Conservation (phyloP, 1,140 invertebrate genomes). For the Euwallacea fornicatus region DNA sequence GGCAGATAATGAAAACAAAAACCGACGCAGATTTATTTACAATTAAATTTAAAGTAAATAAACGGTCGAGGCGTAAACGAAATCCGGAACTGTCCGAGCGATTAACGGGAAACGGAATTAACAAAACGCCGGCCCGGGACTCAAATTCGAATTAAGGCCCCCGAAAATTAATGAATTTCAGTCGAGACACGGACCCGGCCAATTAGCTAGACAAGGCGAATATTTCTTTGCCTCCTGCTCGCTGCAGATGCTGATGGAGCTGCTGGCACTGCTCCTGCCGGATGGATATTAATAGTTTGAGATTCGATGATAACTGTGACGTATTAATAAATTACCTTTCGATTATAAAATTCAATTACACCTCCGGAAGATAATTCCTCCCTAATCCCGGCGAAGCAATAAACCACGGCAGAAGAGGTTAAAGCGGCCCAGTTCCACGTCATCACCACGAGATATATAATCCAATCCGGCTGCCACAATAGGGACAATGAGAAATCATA, state of each 20-base stretch:
- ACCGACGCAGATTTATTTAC: constrained; percentile 32
- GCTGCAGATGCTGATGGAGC: constrained; percentile 24
- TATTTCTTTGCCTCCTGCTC: constrained; percentile 34
- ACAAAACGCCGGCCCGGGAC: constrained; percentile 51
- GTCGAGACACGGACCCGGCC: constrained; percentile 51
- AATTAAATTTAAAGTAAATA: constrained; percentile 39
- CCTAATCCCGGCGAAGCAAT: constrained; percentile 29
- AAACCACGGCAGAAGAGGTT: constrained; percentile 35
- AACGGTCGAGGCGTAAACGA: constrained; percentile 40
- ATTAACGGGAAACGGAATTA: constrained; percentile 52
- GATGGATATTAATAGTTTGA: constrained; percentile 35
- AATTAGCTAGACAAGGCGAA: constrained; percentile 48
- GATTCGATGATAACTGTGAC: constrained; percentile 4
- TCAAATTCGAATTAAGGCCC: constrained; percentile 53
- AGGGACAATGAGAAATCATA: constrained; percentile 35
- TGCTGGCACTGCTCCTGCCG: not conserved
- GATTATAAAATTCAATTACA: constrained; percentile 34
- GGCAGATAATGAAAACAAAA: constrained; percentile 32
- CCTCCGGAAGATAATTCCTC: constrained; percentile 13
- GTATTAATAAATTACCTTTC: constrained; percentile 14
- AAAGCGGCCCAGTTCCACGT: constrained; percentile 25
- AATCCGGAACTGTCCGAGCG: constrained; percentile 48
- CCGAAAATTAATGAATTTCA: constrained; percentile 53
- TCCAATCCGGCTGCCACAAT: constrained; percentile 33
- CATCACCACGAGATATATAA: constrained; percentile 21